Base-by-base conservation (phyloP, 2,113 vertebrate genomes). In the Halcyon malimbica region DNA sequence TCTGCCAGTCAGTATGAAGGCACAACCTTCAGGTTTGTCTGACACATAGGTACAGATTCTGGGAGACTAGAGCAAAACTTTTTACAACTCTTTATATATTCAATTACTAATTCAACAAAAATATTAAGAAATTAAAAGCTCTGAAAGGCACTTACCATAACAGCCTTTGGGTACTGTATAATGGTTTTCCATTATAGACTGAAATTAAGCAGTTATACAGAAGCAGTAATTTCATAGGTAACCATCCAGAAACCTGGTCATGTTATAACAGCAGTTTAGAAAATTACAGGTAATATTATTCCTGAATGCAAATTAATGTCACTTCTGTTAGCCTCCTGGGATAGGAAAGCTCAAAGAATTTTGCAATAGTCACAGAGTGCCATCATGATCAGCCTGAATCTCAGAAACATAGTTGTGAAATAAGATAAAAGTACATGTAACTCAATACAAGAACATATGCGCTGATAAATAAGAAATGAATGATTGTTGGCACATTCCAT, bases 131-230 rank as follows among this genome's bases (percentile, higher is more conserved):
- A 97, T 53, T 0, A 68, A 94, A 93, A 91, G 41, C 76, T 95
- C 82, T 93, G 85, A 96, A 95, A 96, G 13, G n/a, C 63, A 96
- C 79, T 97, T 97, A 96, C 76, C 73, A 16, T 94, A 93, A 94
- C 53, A 96, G 95, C 93, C 94, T 92, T 96, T 96, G 90, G 83
- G 91, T 89, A 93, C 62, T 60, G 6, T 83, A 35, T 95, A 97
- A 97, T 95, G 64, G 37, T 76, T 97, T 97, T 95, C 91, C 76
- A 94, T 93, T 97, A 97, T 50, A 79, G 69, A 42, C 56, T 96
- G 87, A 98, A 98, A 97, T 98, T 96, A 97, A 97, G 87, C 37
- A 96, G 81, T 95, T 96, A 93, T 75, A 94, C 97, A 96, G 80
- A 80, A 93, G 65, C 56, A 86, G 95, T 92, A 95, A 96, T 97